phyloP scores from a whole-genome alignment of 2,797 vertebrate species.

The Pitangus sulphuratus region DNA sequence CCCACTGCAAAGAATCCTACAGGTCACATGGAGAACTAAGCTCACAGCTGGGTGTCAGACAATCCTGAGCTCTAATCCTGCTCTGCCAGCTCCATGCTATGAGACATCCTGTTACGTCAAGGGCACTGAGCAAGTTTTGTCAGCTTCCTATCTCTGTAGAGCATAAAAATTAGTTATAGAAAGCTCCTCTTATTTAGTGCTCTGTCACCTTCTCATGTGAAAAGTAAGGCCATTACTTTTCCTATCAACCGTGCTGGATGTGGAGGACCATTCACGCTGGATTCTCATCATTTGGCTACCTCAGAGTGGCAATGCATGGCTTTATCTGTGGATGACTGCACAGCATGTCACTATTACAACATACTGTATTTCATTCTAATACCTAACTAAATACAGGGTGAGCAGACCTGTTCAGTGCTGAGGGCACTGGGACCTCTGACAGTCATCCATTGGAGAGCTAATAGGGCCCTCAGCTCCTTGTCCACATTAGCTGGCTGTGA shows the following conservation, averaged over 20 bases:
- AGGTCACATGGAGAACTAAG: not conserved
- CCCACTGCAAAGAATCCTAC: not conserved
- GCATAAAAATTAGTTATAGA: not conserved
- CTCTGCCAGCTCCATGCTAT: not conserved
- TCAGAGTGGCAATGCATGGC: not conserved
- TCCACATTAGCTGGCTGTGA: not conserved
- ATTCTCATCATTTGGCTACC: not conserved
- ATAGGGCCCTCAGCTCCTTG: not conserved
- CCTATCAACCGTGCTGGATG: rapidly evolving
- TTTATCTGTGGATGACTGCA: not conserved
- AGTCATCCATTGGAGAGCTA: not conserved
- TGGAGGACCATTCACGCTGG: not conserved
- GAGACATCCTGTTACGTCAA: not conserved
- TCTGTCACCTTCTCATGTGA: not conserved
- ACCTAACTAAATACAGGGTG: not conserved
- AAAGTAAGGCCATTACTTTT: not conserved
- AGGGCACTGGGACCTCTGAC: not conserved
- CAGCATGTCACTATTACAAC: not conserved
- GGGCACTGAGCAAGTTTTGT: not conserved
- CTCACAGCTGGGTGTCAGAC: constrained; percentile 38
- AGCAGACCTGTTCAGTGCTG: not conserved
- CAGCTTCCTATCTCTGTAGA: not conserved
- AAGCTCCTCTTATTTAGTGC: not conserved
- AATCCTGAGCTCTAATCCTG: not conserved
- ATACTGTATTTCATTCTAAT: not conserved